Percentiles rank a stretch among this genome's conserved stretches.
phyloP scores from a whole-genome alignment of 2,888 invertebrate genomes.

The Cephus runcator region DNA sequence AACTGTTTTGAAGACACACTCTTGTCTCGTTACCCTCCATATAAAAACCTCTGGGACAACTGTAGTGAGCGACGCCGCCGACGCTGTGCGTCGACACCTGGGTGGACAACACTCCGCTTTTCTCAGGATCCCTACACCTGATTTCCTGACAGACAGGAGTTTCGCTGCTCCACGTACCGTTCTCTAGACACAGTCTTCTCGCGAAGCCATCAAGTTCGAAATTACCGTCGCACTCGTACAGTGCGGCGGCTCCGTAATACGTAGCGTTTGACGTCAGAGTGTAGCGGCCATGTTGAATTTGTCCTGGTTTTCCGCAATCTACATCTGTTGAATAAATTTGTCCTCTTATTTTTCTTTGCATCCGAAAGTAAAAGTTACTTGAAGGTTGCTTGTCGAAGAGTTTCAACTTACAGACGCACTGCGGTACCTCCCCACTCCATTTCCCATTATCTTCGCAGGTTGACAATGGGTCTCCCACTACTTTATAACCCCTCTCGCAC shows the following conservation, averaged over 20 bases:
- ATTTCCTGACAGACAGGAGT: slow-evolving; percentile 86
- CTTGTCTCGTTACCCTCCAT: slow-evolving; percentile 85
- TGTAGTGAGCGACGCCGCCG: slow-evolving; percentile 83
- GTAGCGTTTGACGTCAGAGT: slow-evolving; percentile 88
- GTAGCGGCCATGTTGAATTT: slow-evolving; percentile 79
- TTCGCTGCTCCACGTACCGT: slow-evolving; percentile 91
- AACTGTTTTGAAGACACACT: slow-evolving; percentile 79
- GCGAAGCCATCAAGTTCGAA: slow-evolving; percentile 87
- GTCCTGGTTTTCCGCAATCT: slow-evolving; percentile 83
- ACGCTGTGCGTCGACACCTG: slow-evolving; percentile 76
- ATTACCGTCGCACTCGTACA: slow-evolving; percentile 86
- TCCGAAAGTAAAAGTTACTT: not conserved
- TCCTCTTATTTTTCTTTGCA: not conserved
- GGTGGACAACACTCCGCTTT: slow-evolving; percentile 68
- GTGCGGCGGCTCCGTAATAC: slow-evolving; percentile 85
- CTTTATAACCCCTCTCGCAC: slow-evolving; percentile 90
- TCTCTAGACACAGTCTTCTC: slow-evolving; percentile 84
- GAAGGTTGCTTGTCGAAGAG: not conserved
- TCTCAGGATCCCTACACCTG: slow-evolving; percentile 78
- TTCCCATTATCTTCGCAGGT: slow-evolving; percentile 87
- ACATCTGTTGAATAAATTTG: slow-evolving; percentile 72
- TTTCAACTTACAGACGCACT: slow-evolving; percentile 81
- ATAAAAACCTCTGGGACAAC: slow-evolving; percentile 83
- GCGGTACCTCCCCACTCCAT: slow-evolving; percentile 86
- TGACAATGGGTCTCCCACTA: slow-evolving; percentile 84